These are phyloP conservation scores for Bagarius yarrelli DNA, from an alignment of 2,113 vertebrate genomes.

Conservation along the genomic window DNA sequence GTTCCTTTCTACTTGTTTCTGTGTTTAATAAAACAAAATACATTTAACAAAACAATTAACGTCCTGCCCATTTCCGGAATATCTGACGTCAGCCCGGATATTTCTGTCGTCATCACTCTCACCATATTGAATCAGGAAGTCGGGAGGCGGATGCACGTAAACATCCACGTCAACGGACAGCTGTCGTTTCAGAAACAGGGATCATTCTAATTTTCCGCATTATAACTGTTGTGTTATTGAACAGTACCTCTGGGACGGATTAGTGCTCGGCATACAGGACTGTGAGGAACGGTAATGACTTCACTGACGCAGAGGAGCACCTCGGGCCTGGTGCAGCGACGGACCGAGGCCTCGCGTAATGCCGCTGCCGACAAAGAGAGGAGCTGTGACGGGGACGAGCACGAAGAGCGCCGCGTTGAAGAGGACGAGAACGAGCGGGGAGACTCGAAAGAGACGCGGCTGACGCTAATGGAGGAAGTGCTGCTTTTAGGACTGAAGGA, in stretches of 20 bases:
- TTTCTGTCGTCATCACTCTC: constrained; percentile 79
- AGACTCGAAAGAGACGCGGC: constrained; percentile 93
- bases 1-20: no score
- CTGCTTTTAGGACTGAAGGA: constrained; percentile 95
- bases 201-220: background rate
- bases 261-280: background rate
- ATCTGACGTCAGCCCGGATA: constrained; percentile 20
- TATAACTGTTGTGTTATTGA: background rate
- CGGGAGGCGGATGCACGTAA: constrained; percentile 47
- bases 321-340: constrained; percentile 94
- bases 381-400: constrained; percentile 75
- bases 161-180: constrained; percentile 48
- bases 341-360: constrained; percentile 89
- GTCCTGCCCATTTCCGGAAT: background rate
- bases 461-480: constrained; percentile 97
- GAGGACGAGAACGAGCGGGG: constrained; percentile 87
- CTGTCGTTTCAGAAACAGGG: background rate
- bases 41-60: background rate
- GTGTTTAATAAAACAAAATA: no score
- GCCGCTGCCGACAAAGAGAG: constrained; percentile 82
- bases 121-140: constrained; percentile 83
- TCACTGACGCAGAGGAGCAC: constrained; percentile 85
- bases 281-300: constrained; percentile 72
- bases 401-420: constrained; percentile 81
- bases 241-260: background rate